Conservation (phyloP, 2,113 vertebrate genomes). For the Lepisosteus osseus region DNA sequence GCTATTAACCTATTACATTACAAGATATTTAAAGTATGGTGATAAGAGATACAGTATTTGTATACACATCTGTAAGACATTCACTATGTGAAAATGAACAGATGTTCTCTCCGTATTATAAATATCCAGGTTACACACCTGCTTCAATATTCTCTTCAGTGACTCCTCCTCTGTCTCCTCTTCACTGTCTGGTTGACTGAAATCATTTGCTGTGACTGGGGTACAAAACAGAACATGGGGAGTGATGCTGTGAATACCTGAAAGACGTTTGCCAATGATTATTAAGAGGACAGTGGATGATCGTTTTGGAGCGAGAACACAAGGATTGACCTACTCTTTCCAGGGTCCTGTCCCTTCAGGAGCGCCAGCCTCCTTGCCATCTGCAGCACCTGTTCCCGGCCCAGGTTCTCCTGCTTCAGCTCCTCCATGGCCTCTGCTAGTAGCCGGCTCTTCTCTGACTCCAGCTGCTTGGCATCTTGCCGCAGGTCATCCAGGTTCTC, state of each 20-base stretch:
- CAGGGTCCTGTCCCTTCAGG: conserved; percentile 82
- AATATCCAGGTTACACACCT: conserved; percentile 54
- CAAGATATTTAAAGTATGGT: too few species aligned
- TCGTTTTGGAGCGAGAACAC: neutral
- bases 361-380: conserved; percentile 80
- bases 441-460: conserved; percentile 77
- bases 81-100: too few species aligned
- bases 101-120: too few species aligned
- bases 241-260: neutral
- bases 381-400: conserved; percentile 75
- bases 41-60: too few species aligned
- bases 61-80: too few species aligned
- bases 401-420: conserved; percentile 72
- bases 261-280: too few species aligned
- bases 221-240: conserved; percentile 8
- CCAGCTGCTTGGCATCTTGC: conserved; percentile 58
- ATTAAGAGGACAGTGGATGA: neutral
- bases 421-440: conserved; percentile 78
- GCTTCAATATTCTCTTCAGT: conserved; percentile 77
- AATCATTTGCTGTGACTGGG: conserved; percentile 76
- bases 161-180: conserved; percentile 87
- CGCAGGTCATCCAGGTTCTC: conserved; percentile 61
- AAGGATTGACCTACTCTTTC: conserved; percentile 67
- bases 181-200: conserved; percentile 79
- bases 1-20: too few species aligned